phyloP scores from a whole-genome alignment of 2,797 vertebrate species.

The Helarctos malayanus region DNA sequence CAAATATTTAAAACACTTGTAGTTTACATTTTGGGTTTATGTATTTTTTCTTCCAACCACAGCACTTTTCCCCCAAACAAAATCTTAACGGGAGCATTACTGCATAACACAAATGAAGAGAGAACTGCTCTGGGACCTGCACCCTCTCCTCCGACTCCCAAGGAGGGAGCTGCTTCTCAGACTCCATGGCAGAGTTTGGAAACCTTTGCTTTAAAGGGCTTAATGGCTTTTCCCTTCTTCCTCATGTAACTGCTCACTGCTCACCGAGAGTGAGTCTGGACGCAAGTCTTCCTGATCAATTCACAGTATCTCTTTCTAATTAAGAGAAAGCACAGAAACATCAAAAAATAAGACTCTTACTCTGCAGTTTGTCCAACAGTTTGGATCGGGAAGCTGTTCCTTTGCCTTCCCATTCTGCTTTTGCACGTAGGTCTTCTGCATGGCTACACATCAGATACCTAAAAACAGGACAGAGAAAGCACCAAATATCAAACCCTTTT shows the following conservation, averaged over 20 bases:
- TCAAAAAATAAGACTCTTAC: slow-evolving; percentile 90
- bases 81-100: background rate
- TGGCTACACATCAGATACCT: slow-evolving; percentile 99
- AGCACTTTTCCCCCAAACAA: background rate
- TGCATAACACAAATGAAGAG: background rate
- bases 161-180: too few relatives aligned
- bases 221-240: background rate
- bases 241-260: background rate
- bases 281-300: background rate
- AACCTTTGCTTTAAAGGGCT: background rate
- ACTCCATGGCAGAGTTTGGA: background rate
- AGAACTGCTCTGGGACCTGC: background rate
- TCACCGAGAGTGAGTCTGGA: background rate
- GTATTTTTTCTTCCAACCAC: background rate
- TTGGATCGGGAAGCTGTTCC: slow-evolving; percentile 96
- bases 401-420: slow-evolving; percentile 99
- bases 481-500: slow-evolving; percentile 70
- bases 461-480: slow-evolving; percentile 69
- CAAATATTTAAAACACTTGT: background rate
- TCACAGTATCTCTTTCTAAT: background rate
- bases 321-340: slow-evolving; percentile 64
- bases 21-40: background rate
- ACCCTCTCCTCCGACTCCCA: background rate
- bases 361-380: slow-evolving; percentile 98
- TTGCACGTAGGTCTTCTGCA: slow-evolving; percentile 97